Conservation (phyloP, 2,113 vertebrate genomes). For the Tragelaphus buxtoni region DNA sequence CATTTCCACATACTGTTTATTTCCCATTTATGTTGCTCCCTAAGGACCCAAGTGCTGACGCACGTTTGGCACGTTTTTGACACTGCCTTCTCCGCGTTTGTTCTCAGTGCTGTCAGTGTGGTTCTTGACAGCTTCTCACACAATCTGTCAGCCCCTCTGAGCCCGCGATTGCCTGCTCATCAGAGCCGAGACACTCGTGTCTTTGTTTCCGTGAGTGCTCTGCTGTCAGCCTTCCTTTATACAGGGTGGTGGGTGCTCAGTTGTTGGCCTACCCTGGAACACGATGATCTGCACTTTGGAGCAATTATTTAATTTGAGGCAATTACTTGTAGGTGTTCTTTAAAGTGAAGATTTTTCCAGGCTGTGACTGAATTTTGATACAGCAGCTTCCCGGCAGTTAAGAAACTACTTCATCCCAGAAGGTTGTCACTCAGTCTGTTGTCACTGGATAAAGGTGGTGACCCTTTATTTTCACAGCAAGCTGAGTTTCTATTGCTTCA, state of each 20-base stretch:
- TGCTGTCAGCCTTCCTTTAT: neutral
- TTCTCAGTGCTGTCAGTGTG: neutral
- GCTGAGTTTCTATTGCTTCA: neutral
- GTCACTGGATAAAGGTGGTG: neutral
- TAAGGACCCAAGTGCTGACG: neutral
- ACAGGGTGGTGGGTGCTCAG: neutral
- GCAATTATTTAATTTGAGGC: slow-evolving; percentile 59
- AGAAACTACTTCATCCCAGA: neutral
- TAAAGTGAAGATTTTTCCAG: slow-evolving; percentile 4
- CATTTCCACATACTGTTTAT: neutral
- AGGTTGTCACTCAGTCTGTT: neutral
- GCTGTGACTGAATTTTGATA: slow-evolving; percentile 8
- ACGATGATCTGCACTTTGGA: neutral
- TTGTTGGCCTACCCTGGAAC: neutral
- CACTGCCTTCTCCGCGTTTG: neutral
- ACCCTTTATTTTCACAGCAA: neutral
- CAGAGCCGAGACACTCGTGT: neutral
- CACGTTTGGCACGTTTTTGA: neutral
- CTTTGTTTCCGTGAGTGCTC: slow-evolving; percentile 10
- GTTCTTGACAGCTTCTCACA: slow-evolving; percentile 36
- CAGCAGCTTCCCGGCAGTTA: neutral
- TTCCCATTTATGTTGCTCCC: neutral
- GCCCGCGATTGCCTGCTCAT: neutral
- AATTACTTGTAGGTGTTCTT: slow-evolving; percentile 58
- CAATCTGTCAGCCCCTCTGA: slow-evolving; percentile 39